These are phyloP conservation scores for Ryuthela nishihirai DNA, from an alignment of 2,888 invertebrate species.

Conservation along the genomic window DNA sequence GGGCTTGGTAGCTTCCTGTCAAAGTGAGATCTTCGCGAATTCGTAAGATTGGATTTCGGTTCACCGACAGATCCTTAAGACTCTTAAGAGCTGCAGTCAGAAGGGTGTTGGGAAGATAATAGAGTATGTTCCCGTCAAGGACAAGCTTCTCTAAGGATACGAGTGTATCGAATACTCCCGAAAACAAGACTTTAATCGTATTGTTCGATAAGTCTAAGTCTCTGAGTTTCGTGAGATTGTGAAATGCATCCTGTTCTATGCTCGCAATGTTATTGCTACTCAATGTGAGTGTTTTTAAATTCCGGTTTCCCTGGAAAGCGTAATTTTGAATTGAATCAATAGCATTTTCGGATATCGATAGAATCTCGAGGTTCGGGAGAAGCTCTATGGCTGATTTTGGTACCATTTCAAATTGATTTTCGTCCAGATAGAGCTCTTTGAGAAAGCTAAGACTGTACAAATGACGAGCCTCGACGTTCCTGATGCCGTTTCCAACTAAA, in stretches of 20 bases:
- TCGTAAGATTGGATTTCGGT: slow-evolving; percentile 42
- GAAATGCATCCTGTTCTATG: slow-evolving; percentile 35
- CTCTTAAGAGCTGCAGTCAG: slow-evolving; percentile 35
- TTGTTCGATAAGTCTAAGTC: slow-evolving; percentile 31
- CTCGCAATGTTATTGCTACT: slow-evolving; percentile 23
- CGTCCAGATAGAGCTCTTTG: slow-evolving; percentile 27
- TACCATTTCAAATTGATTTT: slow-evolving; percentile 24
- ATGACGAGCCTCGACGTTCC: slow-evolving; percentile 15
- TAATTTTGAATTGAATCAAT: slow-evolving; percentile 9
- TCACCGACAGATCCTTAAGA: slow-evolving; percentile 38
- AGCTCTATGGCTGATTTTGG: slow-evolving; percentile 16
- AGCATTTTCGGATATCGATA: slow-evolving; percentile 22
- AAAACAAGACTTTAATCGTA: slow-evolving; percentile 20
- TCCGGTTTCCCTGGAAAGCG: slow-evolving; percentile 24
- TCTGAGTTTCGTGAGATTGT: slow-evolving; percentile 22
- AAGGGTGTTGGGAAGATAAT: slow-evolving; percentile 43
- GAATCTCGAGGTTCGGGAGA: slow-evolving; percentile 20
- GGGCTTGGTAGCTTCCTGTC: slow-evolving; percentile 25
- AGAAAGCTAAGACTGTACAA: slow-evolving; percentile 20
- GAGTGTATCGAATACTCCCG: slow-evolving; percentile 21
- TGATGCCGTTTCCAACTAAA: slow-evolving; percentile 19
- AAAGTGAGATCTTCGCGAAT: slow-evolving; percentile 41
- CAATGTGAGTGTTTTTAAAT: slow-evolving; percentile 19
- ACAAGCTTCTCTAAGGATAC: slow-evolving; percentile 38
- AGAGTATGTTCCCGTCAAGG: slow-evolving; percentile 42